Evolutionary conservation across 2,113 vertebrate species (phyloP).

Genomic region (Arvicanthis niloticus): DNA sequence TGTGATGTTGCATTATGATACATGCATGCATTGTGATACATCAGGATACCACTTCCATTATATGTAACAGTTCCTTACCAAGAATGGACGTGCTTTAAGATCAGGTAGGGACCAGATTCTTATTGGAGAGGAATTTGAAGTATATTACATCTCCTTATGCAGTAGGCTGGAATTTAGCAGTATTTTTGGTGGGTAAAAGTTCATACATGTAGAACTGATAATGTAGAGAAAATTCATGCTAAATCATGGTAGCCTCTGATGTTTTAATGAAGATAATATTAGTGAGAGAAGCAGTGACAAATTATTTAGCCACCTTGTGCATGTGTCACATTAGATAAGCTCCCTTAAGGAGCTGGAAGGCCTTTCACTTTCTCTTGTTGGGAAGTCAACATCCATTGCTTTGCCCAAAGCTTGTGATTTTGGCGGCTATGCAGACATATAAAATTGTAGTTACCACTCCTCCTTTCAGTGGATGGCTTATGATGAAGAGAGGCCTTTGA

Average conservation of each 20-base stretch:
- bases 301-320: not conserved
- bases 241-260: not conserved
- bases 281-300: constrained; percentile 17
- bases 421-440: not conserved
- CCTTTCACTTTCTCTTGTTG: constrained; percentile 10
- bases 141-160: constrained; percentile 5
- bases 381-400: constrained; percentile 14
- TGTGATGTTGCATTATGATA: not conserved
- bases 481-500: constrained; percentile 30
- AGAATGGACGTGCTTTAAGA: not conserved
- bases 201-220: not conserved
- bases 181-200: constrained; percentile 18
- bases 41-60: not conserved
- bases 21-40: not conserved
- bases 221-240: constrained; percentile 32
- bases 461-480: not conserved
- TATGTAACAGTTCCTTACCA: not conserved
- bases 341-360: not conserved
- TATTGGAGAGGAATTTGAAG: not conserved
- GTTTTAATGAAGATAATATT: constrained; percentile 24
- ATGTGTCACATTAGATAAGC: not conserved
- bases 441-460: not conserved
- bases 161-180: not conserved
- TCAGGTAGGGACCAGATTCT: not conserved
- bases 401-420: constrained; percentile 39